These are phyloP conservation scores for Callinectes sapidus DNA, from an alignment of 2,888 invertebrate species.

Conservation along the genomic window DNA sequence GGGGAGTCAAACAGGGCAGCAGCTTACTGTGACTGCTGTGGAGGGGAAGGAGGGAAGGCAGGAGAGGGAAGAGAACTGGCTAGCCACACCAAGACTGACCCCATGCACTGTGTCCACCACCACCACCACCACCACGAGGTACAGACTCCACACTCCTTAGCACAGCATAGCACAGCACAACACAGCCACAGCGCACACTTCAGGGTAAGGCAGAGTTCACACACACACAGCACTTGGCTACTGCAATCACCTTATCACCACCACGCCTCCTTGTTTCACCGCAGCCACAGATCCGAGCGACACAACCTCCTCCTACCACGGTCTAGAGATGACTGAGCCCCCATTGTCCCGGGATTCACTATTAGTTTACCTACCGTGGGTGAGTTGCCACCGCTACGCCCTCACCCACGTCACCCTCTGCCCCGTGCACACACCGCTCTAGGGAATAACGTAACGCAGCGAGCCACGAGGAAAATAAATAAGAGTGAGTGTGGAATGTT, in stretches of 20 bases:
- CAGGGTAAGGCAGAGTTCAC: neutral
- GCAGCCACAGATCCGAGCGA: neutral
- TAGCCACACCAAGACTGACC: neutral
- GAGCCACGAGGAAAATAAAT: neutral
- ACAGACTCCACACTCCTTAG: neutral
- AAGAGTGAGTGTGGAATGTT: neutral
- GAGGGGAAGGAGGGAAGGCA: slow-evolving; percentile 33
- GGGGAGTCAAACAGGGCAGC: neutral
- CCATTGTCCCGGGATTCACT: slow-evolving; percentile 36
- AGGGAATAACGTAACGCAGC: neutral
- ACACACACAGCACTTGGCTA: neutral
- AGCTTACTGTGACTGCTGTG: neutral
- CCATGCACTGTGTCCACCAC: slow-evolving; percentile 34
- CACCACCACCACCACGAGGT: slow-evolving; percentile 29
- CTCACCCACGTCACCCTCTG: neutral
- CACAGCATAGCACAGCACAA: neutral
- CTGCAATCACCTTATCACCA: neutral
- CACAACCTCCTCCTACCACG: neutral
- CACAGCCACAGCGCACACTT: neutral
- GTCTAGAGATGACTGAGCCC: slow-evolving; percentile 28
- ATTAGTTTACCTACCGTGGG: slow-evolving; percentile 34
- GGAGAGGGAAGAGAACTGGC: slow-evolving; percentile 6
- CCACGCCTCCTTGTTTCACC: neutral
- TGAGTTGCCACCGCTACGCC: neutral
- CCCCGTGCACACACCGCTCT: neutral